Conservation (phyloP, 2,797 vertebrate species). For the Cygnus olor region DNA sequence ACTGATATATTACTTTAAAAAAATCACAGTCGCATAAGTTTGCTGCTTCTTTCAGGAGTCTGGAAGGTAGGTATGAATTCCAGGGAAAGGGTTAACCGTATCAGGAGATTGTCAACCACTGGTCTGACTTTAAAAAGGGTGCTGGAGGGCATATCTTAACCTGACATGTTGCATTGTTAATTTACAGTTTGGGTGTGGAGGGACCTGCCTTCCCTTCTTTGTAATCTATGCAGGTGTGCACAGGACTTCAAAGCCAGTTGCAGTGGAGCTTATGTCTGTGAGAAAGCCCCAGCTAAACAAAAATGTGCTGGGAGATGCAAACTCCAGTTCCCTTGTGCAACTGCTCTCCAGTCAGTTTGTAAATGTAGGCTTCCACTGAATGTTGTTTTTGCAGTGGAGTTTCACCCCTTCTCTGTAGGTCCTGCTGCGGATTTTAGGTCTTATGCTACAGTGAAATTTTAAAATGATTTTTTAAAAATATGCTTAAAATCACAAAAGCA, state of each 20-base stretch:
- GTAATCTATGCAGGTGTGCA: slow-evolving; percentile 79
- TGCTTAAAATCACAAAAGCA: not conserved
- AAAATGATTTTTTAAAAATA: not conserved
- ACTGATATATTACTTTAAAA: not conserved
- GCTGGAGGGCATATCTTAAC: slow-evolving; percentile 78
- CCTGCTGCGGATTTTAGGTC: not conserved
- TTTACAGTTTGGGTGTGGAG: slow-evolving; percentile 79
- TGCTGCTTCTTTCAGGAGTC: not conserved
- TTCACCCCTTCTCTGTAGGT: not conserved
- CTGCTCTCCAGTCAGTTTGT: not conserved
- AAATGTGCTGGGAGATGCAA: slow-evolving; percentile 28
- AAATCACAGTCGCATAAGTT: not conserved
- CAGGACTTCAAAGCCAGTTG: slow-evolving; percentile 76
- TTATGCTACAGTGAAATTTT: not conserved
- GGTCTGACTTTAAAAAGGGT: slow-evolving; percentile 75
- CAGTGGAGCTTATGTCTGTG: slow-evolving; percentile 52
- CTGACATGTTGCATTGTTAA: slow-evolving; percentile 75
- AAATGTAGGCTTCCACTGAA: not conserved
- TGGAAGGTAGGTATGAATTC: slow-evolving; percentile 13
- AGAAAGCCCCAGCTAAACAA: slow-evolving; percentile 16
- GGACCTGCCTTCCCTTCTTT: slow-evolving; percentile 68
- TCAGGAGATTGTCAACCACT: slow-evolving; percentile 61
- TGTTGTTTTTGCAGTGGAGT: not conserved
- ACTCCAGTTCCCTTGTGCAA: not conserved
- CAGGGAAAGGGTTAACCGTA: slow-evolving; percentile 71